These are phyloP conservation scores for Listronotus bonariensis DNA, from an alignment of 1,140 invertebrate species.

Conservation along the genomic window DNA sequence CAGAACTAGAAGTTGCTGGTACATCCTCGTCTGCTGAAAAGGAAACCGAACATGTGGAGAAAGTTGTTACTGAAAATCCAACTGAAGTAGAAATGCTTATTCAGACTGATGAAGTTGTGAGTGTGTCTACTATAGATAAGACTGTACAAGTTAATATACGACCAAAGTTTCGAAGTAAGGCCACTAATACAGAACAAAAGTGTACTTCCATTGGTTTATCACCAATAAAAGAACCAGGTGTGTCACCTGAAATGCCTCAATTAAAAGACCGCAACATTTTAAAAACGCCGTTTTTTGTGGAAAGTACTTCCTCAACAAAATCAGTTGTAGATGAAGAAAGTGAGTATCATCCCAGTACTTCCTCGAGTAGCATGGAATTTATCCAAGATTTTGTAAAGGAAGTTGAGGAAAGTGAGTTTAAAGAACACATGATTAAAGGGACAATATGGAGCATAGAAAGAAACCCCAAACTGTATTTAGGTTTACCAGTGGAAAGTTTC, in stretches of 20 bases:
- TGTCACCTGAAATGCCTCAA: neutral
- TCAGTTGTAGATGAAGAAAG: neutral
- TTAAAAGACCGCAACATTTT: too few species aligned
- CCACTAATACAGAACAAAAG: neutral
- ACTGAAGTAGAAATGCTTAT: neutral
- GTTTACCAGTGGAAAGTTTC: constrained; percentile 1
- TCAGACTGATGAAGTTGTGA: neutral
- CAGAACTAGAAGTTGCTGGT: constrained; percentile 1
- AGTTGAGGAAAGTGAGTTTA: neutral
- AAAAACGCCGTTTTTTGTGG: too few species aligned
- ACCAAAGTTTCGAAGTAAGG: constrained; percentile 1
- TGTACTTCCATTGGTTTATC: constrained; percentile 1
- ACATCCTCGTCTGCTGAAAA: constrained; percentile 1
- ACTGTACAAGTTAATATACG: neutral
- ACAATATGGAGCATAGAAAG: constrained; percentile 1
- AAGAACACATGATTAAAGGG: neutral
- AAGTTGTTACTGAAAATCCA: neutral
- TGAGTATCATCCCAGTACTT: neutral
- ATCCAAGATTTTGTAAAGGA: neutral
- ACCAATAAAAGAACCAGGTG: neutral
- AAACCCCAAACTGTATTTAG: constrained; percentile 1
- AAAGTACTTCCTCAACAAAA: too few species aligned
- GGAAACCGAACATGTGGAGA: neutral
- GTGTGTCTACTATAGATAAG: neutral
- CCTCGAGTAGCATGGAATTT: neutral